Conservation (phyloP, 2,888 invertebrate species). For the Cerceris rybyensis region DNA sequence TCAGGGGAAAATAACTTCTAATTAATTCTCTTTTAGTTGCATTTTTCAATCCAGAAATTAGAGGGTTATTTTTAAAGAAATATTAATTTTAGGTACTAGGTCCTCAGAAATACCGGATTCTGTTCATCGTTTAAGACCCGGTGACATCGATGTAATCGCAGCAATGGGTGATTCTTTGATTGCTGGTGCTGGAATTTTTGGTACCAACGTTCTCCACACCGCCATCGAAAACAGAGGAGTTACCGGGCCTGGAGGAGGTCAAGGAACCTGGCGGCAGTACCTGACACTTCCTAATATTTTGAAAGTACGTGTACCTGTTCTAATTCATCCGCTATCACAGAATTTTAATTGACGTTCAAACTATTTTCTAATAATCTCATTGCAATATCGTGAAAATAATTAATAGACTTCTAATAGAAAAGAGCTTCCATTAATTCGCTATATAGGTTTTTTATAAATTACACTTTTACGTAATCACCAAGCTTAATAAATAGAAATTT, state of each 20-base stretch:
- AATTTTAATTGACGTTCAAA: no score
- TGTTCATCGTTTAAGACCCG: conserved; percentile 85
- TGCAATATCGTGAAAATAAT: no score
- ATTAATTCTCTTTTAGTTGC: neutral
- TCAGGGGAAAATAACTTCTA: neutral
- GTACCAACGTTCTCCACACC: conserved; percentile 81
- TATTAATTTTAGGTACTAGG: conserved; percentile 59
- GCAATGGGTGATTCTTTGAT: conserved; percentile 86
- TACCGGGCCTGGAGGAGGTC: conserved; percentile 83
- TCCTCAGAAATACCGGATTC: conserved; percentile 81
- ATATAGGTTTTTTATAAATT: no score
- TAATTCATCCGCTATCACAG: no score
- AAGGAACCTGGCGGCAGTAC: conserved; percentile 87
- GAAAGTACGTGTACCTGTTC: conserved; percentile 81
- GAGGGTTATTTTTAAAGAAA: neutral
- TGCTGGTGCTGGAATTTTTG: conserved; percentile 84
- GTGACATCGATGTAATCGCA: conserved; percentile 85
- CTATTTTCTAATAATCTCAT: no score
- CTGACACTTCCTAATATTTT: conserved; percentile 89
- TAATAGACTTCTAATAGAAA: no score
- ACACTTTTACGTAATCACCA: no score
- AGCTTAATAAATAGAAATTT: no score
- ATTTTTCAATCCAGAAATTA: neutral
- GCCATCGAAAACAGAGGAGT: conserved; percentile 75
- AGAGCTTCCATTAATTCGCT: no score